Conservation (phyloP, 1,140 invertebrate species). For the Argopecten irradians region DNA sequence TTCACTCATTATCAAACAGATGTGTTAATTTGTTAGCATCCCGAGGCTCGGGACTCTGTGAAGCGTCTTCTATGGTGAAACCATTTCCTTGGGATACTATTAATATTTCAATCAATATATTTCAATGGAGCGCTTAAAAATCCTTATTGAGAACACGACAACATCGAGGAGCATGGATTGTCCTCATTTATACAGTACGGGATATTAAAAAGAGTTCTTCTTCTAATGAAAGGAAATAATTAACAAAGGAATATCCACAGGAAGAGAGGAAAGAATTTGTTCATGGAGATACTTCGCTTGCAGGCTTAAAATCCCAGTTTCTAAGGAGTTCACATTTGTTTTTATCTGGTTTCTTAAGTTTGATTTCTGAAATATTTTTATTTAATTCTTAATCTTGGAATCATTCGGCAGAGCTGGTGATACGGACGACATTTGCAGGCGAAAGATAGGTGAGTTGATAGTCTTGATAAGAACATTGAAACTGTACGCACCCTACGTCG, state of each 20-base stretch:
- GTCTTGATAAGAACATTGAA: background rate
- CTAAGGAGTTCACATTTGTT: background rate
- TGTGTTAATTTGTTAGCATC: slow-evolving; percentile 17
- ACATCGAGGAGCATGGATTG: background rate
- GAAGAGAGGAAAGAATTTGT: background rate
- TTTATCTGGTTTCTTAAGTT: background rate
- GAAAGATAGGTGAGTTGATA: slow-evolving; percentile 3
- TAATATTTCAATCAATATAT: slow-evolving; percentile 19
- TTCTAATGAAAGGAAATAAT: slow-evolving; percentile 1
- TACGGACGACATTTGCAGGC: background rate
- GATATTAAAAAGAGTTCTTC: background rate
- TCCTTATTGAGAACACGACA: background rate
- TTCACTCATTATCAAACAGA: background rate
- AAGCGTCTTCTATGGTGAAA: background rate
- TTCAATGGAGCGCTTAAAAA: slow-evolving; percentile 10
- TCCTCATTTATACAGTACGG: background rate
- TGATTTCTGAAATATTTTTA: background rate
- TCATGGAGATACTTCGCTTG: background rate
- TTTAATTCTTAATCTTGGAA: background rate
- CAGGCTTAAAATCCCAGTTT: background rate
- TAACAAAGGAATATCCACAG: background rate
- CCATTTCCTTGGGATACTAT: background rate
- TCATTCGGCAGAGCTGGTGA: background rate
- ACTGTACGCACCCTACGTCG: background rate
- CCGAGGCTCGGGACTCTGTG: background rate